phyloP scores from a whole-genome alignment of 2,888 invertebrate genomes.

The Synergus umbraculus region DNA sequence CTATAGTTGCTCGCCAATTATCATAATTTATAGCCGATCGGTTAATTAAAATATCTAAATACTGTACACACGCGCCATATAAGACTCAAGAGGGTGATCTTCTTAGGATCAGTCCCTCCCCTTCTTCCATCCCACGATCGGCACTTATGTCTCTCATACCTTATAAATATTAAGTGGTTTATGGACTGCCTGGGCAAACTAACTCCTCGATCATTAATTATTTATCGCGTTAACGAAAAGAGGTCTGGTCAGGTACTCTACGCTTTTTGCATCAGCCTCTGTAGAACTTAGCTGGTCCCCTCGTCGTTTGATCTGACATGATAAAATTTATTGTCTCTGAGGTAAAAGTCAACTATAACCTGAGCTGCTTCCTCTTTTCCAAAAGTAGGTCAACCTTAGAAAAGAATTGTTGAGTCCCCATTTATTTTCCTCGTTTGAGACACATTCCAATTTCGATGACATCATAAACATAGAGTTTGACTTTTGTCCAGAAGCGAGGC shows the following conservation, averaged over 20 bases:
- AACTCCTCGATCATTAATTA: slow-evolving; percentile 73
- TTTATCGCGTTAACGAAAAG: slow-evolving; percentile 72
- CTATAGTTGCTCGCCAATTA: slow-evolving; percentile 61
- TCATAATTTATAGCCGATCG: slow-evolving; percentile 75
- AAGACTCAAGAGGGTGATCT: slow-evolving; percentile 60
- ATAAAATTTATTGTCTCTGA: not conserved
- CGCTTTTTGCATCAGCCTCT: slow-evolving; percentile 38
- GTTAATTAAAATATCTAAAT: slow-evolving; percentile 76
- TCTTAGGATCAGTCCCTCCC: slow-evolving; percentile 47
- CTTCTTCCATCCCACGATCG: slow-evolving; percentile 49
- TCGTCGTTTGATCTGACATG: slow-evolving; percentile 29
- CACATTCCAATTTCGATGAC: slow-evolving; percentile 14
- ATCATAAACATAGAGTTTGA: slow-evolving; percentile 41
- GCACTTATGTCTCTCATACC: slow-evolving; percentile 61
- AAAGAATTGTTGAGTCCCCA: not conserved
- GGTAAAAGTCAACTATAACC: not conserved
- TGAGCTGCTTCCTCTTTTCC: not conserved
- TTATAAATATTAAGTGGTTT: slow-evolving; percentile 71
- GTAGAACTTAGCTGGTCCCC: slow-evolving; percentile 60
- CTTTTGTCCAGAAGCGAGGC: slow-evolving; percentile 58
- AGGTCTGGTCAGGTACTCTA: slow-evolving; percentile 52
- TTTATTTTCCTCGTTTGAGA: not conserved
- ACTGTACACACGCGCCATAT: slow-evolving; percentile 60
- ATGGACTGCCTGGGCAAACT: slow-evolving; percentile 50
- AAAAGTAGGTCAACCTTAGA: not conserved